Conservation (phyloP, 1,140 invertebrate genomes). For the Euglossa dilemma region DNA sequence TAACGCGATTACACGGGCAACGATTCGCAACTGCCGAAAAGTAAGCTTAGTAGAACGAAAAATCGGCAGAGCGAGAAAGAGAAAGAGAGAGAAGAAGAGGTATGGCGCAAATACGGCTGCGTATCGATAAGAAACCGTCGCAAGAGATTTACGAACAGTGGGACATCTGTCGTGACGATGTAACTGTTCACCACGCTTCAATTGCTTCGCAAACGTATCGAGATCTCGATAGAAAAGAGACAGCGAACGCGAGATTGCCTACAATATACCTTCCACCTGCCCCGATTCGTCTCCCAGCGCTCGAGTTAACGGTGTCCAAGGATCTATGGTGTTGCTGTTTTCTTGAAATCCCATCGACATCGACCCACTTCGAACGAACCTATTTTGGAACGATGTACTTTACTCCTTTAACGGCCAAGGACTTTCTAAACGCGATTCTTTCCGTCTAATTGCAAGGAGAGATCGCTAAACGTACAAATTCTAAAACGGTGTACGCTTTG, state of each 20-base stretch:
- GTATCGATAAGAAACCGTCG: conserved; percentile 32
- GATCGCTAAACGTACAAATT: not conserved
- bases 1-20: too few species aligned
- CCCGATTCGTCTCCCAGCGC: not conserved
- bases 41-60: too few species aligned
- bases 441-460: not conserved
- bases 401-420: too few species aligned
- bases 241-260: not conserved
- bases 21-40: too few species aligned
- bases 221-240: conserved; percentile 6
- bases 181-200: conserved; percentile 25
- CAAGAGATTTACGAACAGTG: conserved; percentile 34
- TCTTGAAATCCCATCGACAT: not conserved
- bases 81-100: not conserved
- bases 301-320: not conserved
- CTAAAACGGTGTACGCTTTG: not conserved
- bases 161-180: conserved; percentile 28
- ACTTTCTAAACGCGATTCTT: not conserved
- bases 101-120: not conserved
- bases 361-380: not conserved
- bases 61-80: not conserved
- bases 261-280: not conserved
- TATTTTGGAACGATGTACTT: not conserved
- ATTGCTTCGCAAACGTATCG: conserved; percentile 16
- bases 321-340: not conserved